Base-by-base conservation (phyloP, 2,113 vertebrate species). In the Pleuronectes platessa region DNA sequence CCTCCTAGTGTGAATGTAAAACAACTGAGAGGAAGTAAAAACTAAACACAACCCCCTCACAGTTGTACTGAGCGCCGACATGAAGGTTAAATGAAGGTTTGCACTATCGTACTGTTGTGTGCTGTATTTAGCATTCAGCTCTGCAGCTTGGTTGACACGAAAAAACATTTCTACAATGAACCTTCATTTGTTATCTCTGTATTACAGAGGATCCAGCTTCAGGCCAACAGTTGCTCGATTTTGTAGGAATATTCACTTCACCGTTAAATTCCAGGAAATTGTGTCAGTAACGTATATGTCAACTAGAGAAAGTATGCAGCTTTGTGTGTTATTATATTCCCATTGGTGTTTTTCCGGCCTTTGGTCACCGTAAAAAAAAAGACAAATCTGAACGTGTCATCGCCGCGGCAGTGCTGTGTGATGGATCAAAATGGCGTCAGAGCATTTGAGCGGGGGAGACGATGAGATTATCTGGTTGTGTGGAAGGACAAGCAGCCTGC, bases 351-450 rank as follows among this genome's bases (percentile, higher is more conserved):
- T 66, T 56, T 67, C 15, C 27, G 47, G 79, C 37, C 23, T 51
- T 66, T 51, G 58, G 54, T 63, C 60, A 73, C 45, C 49, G 9
- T 23, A 15, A 45, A 81, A 87, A 84, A 82, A 47, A 74, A 80
- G 79, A 82, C 59, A 26, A 67, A 74, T 88, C 31, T 88, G 77
- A 66, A 11, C 21, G 68, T 84, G 77, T 83, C 83, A 71, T 59
- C 17, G 26, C n/a, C 71, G 69, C 75, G 68, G 81, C 65, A 53
- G 37, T 3, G 73, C 72, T 66, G 31, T 69, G 81, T 82, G 81
- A 88, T 83, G 87, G 84, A 90, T 92, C 86, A 90, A 92, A 89
- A 92, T 92, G 89, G 89, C 87, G 86, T 76, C 80, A 84, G 76
- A 76, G 77, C 75, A 42, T 89, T 76, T 84, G 76, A 86, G 86